Base-by-base conservation (phyloP, 2,888 invertebrate genomes). In the Agapostemon virescens region DNA sequence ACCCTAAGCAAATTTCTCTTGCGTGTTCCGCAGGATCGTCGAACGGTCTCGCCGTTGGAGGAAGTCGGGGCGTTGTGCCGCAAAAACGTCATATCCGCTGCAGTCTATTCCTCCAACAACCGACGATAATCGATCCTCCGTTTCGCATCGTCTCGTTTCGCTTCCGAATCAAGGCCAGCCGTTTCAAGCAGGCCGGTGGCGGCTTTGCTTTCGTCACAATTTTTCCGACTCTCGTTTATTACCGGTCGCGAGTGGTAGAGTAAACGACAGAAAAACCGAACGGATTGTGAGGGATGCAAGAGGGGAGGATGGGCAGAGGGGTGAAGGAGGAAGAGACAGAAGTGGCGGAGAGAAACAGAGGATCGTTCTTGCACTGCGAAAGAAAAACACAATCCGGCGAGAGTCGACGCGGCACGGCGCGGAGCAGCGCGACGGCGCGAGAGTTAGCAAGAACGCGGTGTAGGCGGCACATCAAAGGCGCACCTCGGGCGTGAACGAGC, bases 401-500 rank as follows among this genome's bases (percentile, higher is more conserved):
- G 67, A 49, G 49, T 49, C 49, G 49, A 49, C 49, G 49, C 49
- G 49, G 49, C 33, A 73, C 77, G 69, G 52, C 82, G 74, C 77
- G n/a, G n/a, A n/a, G n/a, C n/a, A n/a, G 52, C 52, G 9, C 23
- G n/a, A 13, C 49, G 79, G 82, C 76, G 86, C 84, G 84, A 86
- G 87, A 91, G 91, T 91, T 90, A 90, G 90, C 89, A 88, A 87
- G 90, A 90, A 91, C 84, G 86, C 87, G 86, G 89, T 89, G 89
- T 91, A 90, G 90, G 91, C 91, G 91, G 91, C 91, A 90, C 90
- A 91, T 91, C 91, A 91, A 91, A 91, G 91, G 90, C 90, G 88
- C 91, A 91, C 91, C 90, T 91, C 91, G 90, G 91, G 91, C 91
- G 91, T 91, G 90, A 91, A 90, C 90, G 91, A 91, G 90, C 90